phyloP scores from a whole-genome alignment of 2,113 vertebrate species.

The Struthidea cinerea region DNA sequence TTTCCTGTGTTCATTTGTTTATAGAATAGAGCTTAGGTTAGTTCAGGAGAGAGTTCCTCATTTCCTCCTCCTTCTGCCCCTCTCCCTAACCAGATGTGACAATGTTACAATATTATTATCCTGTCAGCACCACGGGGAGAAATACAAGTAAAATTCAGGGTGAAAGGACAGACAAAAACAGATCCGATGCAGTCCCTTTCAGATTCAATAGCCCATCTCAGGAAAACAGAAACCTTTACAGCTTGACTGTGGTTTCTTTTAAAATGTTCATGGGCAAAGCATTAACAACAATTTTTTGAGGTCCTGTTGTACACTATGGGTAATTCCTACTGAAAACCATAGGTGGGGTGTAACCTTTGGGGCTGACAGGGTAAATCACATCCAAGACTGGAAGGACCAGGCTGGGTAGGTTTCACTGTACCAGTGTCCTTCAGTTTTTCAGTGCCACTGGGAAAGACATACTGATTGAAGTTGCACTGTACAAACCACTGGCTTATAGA shows the following conservation, averaged over 20 bases:
- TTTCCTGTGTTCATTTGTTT: constrained; percentile 28
- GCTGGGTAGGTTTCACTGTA: not conserved
- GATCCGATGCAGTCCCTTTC: not conserved
- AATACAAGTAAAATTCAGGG: constrained; percentile 26
- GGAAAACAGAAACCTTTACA: not conserved
- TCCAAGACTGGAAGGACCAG: not conserved
- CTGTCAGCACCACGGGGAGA: constrained; percentile 18
- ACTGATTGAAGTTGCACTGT: not conserved
- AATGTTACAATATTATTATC: constrained; percentile 40
- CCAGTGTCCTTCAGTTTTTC: not conserved
- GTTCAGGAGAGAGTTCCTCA: constrained; percentile 16
- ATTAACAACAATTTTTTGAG: not conserved
- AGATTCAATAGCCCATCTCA: not conserved
- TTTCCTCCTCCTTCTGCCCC: not conserved
- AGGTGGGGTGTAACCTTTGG: not conserved
- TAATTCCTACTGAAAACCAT: not conserved
- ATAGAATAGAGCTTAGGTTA: constrained; percentile 2
- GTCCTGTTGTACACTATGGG: not conserved
- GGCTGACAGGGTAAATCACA: not conserved
- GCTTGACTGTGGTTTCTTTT: not conserved
- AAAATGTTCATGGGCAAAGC: not conserved
- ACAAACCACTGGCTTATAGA: not conserved
- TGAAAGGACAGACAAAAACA: constrained; percentile 18
- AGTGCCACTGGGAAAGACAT: not conserved
- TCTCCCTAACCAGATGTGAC: constrained; percentile 43